Evolutionary conservation across 2,797 vertebrate species (phyloP).

Genomic region (Hirundo rustica): DNA sequence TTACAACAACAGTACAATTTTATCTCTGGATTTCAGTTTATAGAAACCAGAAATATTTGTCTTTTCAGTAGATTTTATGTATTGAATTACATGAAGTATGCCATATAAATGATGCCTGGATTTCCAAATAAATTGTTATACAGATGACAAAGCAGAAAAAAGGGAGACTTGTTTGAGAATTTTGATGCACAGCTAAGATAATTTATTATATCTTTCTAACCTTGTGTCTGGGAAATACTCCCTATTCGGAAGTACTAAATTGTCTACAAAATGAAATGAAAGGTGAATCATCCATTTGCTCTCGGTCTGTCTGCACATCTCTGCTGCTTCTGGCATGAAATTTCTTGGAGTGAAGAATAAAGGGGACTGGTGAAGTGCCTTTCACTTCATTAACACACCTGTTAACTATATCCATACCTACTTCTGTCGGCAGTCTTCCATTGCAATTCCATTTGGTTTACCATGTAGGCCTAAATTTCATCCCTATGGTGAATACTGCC

Average conservation of each 20-base stretch:
- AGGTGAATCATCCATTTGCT: not conserved
- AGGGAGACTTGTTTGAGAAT: not conserved
- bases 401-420: not conserved
- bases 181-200: not conserved
- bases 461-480: not conserved
- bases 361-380: not conserved
- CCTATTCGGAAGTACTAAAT: not conserved
- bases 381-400: constrained; percentile 9
- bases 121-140: not conserved
- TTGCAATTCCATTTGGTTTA: not conserved
- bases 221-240: not conserved
- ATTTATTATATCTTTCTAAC: not conserved
- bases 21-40: not conserved
- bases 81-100: not conserved
- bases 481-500: not conserved
- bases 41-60: not conserved
- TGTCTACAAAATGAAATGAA: not conserved
- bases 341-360: constrained; percentile 14
- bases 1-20: not conserved
- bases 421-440: accelerated
- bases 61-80: not conserved
- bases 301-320: not conserved
- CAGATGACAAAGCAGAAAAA: not conserved
- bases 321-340: not conserved
- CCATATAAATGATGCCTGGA: not conserved